Evolutionary conservation across 1,140 invertebrate genomes (phyloP).

Genomic region (Drosophila prosaltans): DNA sequence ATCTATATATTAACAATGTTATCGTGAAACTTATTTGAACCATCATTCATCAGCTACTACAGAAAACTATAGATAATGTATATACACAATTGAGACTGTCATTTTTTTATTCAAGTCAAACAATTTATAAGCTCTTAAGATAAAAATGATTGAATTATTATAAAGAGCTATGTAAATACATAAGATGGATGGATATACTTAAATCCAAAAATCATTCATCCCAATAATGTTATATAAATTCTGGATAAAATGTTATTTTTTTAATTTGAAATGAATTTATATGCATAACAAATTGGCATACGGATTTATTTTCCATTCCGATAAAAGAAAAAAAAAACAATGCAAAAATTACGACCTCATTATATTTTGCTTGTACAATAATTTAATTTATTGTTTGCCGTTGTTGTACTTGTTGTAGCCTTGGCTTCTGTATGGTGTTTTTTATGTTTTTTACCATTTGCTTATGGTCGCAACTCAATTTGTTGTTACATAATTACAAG

Average conservation of each 20-base stretch:
- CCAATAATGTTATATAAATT: background rate
- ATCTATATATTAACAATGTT: too few relatives aligned
- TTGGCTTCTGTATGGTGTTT: conserved; percentile 1
- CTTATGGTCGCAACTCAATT: conserved; percentile 46
- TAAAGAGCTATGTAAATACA: too few relatives aligned
- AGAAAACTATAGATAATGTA: too few relatives aligned
- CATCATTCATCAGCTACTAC: too few relatives aligned
- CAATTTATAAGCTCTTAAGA: too few relatives aligned
- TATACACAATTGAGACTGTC: too few relatives aligned
- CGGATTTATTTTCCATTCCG: conserved; percentile 38
- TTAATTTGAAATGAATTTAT: conserved; percentile 8
- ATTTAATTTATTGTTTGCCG: conserved; percentile 46
- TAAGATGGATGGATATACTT: background rate
- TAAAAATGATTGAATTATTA: too few relatives aligned
- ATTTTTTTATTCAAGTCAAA: too few relatives aligned
- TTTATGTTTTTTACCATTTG: conserved; percentile 29
- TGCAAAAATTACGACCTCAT: conserved; percentile 46
- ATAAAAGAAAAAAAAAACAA: conserved; percentile 39
- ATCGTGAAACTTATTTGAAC: too few relatives aligned
- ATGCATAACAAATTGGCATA: conserved; percentile 37
- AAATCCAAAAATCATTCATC: background rate
- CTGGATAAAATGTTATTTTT: background rate
- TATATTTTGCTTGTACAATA: conserved; percentile 46
- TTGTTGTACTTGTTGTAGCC: conserved; percentile 5
- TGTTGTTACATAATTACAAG: conserved; percentile 64